Evolutionary conservation across 2,888 invertebrate species (phyloP).

Genomic region (Drosophila paucipuncta): DNA sequence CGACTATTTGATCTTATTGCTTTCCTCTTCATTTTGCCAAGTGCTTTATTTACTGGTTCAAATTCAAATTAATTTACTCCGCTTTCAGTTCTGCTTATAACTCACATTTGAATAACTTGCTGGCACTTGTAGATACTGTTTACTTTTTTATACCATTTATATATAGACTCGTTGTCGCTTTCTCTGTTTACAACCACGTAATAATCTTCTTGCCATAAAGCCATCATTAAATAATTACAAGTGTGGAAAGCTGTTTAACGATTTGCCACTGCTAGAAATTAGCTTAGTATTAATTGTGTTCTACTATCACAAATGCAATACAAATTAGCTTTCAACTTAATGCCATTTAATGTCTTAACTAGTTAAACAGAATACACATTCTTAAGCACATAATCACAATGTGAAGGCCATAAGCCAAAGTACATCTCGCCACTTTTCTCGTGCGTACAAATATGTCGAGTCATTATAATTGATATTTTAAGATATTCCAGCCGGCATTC

Average conservation of each 20-base stretch:
- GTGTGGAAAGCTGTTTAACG: slow-evolving; percentile 20
- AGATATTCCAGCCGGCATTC: slow-evolving; percentile 17
- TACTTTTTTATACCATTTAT: slow-evolving; percentile 10
- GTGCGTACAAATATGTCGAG: neutral
- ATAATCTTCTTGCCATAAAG: slow-evolving; percentile 19
- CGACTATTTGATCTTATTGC: slow-evolving; percentile 10
- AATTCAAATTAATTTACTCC: slow-evolving; percentile 24
- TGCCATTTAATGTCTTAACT: slow-evolving; percentile 22
- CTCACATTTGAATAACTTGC: slow-evolving; percentile 34
- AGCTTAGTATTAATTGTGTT: slow-evolving; percentile 2
- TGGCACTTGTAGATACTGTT: slow-evolving; percentile 16
- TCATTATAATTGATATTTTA: slow-evolving; percentile 32
- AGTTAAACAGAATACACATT: slow-evolving; percentile 5
- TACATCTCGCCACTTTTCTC: neutral
- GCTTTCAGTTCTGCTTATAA: slow-evolving; percentile 49
- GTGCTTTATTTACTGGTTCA: slow-evolving; percentile 1
- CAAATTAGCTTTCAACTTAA: slow-evolving; percentile 7
- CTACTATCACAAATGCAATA: neutral
- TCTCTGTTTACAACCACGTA: slow-evolving; percentile 32
- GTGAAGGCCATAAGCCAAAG: slow-evolving; percentile 8
- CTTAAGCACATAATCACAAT: neutral
- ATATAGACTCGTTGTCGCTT: slow-evolving; percentile 24
- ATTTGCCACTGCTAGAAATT: neutral
- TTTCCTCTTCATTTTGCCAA: slow-evolving; percentile 10
- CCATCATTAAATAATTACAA: slow-evolving; percentile 14